These are phyloP conservation scores for Forpus xanthops DNA, from an alignment of 2,797 vertebrate genomes.

Conservation along the genomic window DNA sequence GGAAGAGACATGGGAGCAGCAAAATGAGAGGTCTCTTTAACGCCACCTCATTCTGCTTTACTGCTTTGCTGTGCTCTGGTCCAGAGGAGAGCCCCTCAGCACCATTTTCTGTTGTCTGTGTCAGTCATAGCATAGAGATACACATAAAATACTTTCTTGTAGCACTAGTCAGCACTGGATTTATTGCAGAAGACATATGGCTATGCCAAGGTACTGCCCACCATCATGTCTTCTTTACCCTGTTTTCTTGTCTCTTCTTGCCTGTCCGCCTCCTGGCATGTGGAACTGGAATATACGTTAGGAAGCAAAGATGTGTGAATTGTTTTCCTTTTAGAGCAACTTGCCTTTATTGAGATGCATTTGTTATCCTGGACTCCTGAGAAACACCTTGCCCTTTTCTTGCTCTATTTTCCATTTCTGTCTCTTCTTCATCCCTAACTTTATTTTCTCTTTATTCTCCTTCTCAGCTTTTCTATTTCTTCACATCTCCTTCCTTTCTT, in stretches of 20 bases:
- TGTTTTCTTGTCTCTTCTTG: not conserved
- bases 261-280: not conserved
- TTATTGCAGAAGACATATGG: not conserved
- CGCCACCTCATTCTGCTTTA: accelerated
- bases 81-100: not conserved
- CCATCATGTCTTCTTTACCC: not conserved
- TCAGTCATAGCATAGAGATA: accelerated
- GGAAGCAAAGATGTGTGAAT: constrained; percentile 10
- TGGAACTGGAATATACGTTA: constrained; percentile 37
- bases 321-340: constrained; percentile 65
- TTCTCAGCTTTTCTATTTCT: constrained; percentile 16
- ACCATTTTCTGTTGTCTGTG: accelerated
- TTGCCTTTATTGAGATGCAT: constrained; percentile 66
- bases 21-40: not conserved
- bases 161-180: not conserved
- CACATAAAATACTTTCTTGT: not conserved
- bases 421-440: constrained; percentile 45
- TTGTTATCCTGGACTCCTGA: constrained; percentile 35
- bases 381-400: constrained; percentile 51
- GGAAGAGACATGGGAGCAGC: not conserved
- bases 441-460: constrained; percentile 62
- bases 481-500: constrained; percentile 8
- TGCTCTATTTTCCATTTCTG: constrained; percentile 42
- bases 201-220: not conserved
- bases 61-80: not conserved